phyloP scores from a whole-genome alignment of 2,113 vertebrate species.

The Callionymus lyra region DNA sequence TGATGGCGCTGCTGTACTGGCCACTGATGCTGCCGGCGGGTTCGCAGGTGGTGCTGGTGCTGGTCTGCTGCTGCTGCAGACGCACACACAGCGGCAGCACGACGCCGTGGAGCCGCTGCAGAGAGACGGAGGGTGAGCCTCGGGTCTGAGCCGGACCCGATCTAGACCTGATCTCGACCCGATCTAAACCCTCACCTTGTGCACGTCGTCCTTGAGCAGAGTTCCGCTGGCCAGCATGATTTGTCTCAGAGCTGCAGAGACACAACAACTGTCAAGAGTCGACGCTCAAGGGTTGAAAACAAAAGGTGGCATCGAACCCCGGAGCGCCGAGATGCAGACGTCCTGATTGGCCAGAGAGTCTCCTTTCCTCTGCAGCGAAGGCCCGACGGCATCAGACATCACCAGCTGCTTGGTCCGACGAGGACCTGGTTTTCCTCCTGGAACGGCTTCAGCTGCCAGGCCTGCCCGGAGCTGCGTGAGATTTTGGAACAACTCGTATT shows the following conservation, averaged over 20 bases:
- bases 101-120: conserved; percentile 75
- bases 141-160: no score
- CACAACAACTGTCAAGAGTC: background rate
- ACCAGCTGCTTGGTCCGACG: conserved; percentile 56
- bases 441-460: conserved; percentile 41
- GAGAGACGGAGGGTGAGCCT: no score
- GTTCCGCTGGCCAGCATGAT: conserved; percentile 74
- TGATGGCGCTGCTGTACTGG: conserved; percentile 68
- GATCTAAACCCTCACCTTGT: conserved; percentile 66
- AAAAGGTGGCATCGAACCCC: conserved; percentile 50
- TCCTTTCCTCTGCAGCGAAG: conserved; percentile 68
- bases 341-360: conserved; percentile 76
- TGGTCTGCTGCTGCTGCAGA: conserved; percentile 70
- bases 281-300: background rate
- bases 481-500: no score
- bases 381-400: conserved; percentile 33
- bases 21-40: conserved; percentile 42
- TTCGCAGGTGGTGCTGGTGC: conserved; percentile 37
- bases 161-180: background rate
- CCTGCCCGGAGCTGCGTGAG: conserved; percentile 49
- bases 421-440: conserved; percentile 57
- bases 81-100: conserved; percentile 73
- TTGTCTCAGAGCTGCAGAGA: conserved; percentile 64
- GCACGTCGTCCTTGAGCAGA: conserved; percentile 78
- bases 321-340: conserved; percentile 73